phyloP scores from a whole-genome alignment of 1,140 invertebrate species.

The Trichoplusia ni region DNA sequence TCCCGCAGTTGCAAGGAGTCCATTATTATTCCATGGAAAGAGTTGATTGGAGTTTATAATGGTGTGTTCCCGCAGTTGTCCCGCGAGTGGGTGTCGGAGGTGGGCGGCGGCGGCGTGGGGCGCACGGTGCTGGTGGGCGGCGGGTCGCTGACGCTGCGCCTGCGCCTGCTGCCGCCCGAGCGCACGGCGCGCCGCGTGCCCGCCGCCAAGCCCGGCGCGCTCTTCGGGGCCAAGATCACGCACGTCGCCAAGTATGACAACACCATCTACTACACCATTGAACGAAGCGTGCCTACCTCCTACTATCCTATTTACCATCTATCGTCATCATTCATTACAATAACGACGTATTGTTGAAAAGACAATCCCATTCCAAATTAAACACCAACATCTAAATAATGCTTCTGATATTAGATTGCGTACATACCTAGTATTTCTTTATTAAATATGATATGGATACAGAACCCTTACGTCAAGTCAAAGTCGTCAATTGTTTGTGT shows the following conservation, averaged over 20 bases:
- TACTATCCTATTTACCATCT: neutral
- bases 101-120: conserved; percentile 51
- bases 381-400: neutral
- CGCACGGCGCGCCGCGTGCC: conserved; percentile 89
- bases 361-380: neutral
- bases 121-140: conserved; percentile 69
- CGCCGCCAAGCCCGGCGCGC: conserved; percentile 89
- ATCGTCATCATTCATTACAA: neutral
- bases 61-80: conserved; percentile 50
- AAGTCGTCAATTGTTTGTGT: too few relatives aligned
- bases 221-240: conserved; percentile 94
- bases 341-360: neutral
- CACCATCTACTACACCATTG: neutral
- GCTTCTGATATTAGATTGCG: too few relatives aligned
- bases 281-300: neutral
- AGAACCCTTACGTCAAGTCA: too few relatives aligned
- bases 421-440: too few relatives aligned
- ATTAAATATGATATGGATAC: too few relatives aligned
- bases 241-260: conserved; percentile 92
- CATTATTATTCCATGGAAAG: too few relatives aligned
- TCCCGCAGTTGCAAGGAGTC: too few relatives aligned
- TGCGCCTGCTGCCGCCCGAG: conserved; percentile 91
- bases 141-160: conserved; percentile 73
- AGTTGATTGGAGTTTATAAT: neutral
- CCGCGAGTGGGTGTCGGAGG: conserved; percentile 56